These are phyloP conservation scores for Helicolenus hilgendorfi DNA, from an alignment of 2,797 vertebrate species.

Conservation along the genomic window DNA sequence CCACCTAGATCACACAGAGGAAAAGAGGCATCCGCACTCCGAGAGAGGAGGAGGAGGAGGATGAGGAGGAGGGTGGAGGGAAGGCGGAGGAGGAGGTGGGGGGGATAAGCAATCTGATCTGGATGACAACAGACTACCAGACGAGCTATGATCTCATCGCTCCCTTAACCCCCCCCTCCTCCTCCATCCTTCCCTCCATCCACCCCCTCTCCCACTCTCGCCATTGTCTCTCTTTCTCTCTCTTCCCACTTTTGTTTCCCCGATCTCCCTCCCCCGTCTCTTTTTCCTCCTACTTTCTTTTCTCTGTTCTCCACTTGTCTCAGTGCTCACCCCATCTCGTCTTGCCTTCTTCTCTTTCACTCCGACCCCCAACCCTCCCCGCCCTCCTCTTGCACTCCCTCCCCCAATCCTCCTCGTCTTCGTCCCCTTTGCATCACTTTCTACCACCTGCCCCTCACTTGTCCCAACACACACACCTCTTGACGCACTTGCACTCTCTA, in stretches of 20 bases:
- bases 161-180: conserved; percentile 72
- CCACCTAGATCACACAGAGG: conserved; percentile 77
- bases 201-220: conserved; percentile 69
- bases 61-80: conserved; percentile 24
- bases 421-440: conserved; percentile 67
- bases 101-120: conserved; percentile 88
- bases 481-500: conserved; percentile 76
- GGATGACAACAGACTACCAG: conserved; percentile 92
- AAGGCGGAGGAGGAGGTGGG: conserved; percentile 9
- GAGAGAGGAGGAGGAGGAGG: conserved; percentile 25
- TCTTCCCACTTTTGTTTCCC: conserved; percentile 80
- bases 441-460: conserved; percentile 78
- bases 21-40: conserved; percentile 82
- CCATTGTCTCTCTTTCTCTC: conserved; percentile 81
- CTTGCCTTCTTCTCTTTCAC: conserved; percentile 83
- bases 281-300: conserved; percentile 68
- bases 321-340: conserved; percentile 72
- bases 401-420: conserved; percentile 45
- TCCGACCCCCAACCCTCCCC: conserved; percentile 14
- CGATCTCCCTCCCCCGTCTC: conserved; percentile 62
- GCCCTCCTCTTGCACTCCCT: not conserved
- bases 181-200: conserved; percentile 54
- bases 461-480: conserved; percentile 57
- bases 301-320: conserved; percentile 70
- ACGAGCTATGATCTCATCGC: conserved; percentile 92